Evolutionary conservation across 2,888 invertebrate species (phyloP).

Genomic region (Lasioglossum leucozonium): DNA sequence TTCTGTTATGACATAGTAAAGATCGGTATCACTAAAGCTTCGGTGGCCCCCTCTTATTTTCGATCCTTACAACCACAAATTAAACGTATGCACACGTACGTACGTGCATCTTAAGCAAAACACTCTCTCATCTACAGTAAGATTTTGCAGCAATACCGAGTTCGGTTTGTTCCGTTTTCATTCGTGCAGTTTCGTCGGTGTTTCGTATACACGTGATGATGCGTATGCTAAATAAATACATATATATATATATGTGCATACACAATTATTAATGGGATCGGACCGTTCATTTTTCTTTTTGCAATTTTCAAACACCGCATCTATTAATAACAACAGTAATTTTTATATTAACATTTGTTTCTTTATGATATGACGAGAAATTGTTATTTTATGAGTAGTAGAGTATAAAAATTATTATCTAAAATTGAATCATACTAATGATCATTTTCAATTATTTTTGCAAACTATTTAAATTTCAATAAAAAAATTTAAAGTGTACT

Average conservation of each 20-base stretch:
- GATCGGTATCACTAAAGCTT: conserved; percentile 41
- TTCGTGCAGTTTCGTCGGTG: conserved; percentile 59
- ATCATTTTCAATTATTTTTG: neutral
- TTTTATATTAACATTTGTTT: neutral
- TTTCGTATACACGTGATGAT: conserved; percentile 59
- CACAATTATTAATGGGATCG: neutral
- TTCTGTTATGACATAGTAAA: conserved; percentile 52
- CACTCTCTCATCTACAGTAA: conserved; percentile 25
- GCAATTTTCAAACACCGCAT: neutral
- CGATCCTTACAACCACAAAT: conserved; percentile 42
- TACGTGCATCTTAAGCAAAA: conserved; percentile 28
- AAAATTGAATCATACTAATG: neutral
- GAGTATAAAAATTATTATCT: neutral
- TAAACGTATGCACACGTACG: neutral
- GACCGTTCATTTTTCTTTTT: neutral
- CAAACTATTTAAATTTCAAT: neutral
- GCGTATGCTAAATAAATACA: conserved; percentile 40
- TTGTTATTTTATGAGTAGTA: neutral
- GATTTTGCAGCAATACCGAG: conserved; percentile 35
- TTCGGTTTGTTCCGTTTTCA: conserved; percentile 56
- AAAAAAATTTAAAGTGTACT: neutral
- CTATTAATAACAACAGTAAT: neutral
- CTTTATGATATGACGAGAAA: too few species aligned
- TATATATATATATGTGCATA: conserved; percentile 19
- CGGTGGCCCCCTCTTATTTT: conserved; percentile 38